A percentile compares a stretch with the other conserved stretches of the same genome.
Conservation (phyloP, 1,140 invertebrate species). For the Riptortus pedestris region DNA sequence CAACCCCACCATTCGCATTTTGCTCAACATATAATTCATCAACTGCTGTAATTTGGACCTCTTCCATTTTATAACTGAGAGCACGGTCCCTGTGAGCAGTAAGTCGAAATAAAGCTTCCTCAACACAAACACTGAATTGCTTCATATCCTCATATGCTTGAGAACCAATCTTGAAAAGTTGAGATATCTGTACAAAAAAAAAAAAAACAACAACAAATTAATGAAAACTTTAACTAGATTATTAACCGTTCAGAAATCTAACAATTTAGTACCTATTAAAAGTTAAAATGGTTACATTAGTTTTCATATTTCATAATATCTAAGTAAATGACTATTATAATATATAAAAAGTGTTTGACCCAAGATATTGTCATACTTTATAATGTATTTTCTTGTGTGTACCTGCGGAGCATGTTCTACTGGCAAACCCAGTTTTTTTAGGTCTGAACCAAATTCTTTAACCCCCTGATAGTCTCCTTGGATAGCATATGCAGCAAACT, state of each 20-base stretch:
- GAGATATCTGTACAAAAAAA: constrained; percentile 58
- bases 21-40: constrained; percentile 95
- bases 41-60: constrained; percentile 90
- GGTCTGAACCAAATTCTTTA: constrained; percentile 83
- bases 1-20: constrained; percentile 70
- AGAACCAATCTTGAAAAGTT: constrained; percentile 91
- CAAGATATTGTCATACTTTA: no score
- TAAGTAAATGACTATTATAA: no score
- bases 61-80: constrained; percentile 93
- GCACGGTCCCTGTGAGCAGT: constrained; percentile 76
- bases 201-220: no score
- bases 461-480: constrained; percentile 84
- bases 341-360: no score
- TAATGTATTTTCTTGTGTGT: constrained; percentile 18
- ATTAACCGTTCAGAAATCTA: no score
- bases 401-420: constrained; percentile 93
- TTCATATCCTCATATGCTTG: constrained; percentile 82
- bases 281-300: no score
- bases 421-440: constrained; percentile 86
- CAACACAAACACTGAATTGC: constrained; percentile 77
- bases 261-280: no score
- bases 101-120: constrained; percentile 80
- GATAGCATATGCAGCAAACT: constrained; percentile 89
- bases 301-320: no score
- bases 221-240: background rate